Evolutionary conservation across 2,888 invertebrate genomes (phyloP).

Genomic region (Ephialtes manifestator): DNA sequence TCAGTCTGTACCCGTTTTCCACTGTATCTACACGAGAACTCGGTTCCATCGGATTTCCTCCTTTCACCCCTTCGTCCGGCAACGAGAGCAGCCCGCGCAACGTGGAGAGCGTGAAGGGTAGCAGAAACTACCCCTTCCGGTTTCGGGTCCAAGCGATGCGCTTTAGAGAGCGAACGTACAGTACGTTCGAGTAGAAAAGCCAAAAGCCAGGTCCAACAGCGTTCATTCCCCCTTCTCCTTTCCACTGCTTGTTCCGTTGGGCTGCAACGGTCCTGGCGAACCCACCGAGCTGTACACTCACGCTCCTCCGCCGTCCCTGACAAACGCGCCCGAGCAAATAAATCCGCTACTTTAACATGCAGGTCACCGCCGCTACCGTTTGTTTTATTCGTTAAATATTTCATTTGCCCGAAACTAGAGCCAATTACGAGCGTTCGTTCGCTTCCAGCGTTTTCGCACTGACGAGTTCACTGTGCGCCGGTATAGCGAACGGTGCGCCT

Average conservation of each 20-base stretch:
- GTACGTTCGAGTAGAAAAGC: slow-evolving; percentile 24
- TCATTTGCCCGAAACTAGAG: slow-evolving; percentile 83
- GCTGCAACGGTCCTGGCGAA: slow-evolving; percentile 61
- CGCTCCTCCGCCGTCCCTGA: slow-evolving; percentile 72
- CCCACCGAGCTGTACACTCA: slow-evolving; percentile 68
- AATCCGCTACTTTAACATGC: slow-evolving; percentile 85
- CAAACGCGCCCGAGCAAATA: slow-evolving; percentile 81
- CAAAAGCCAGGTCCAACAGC: slow-evolving; percentile 61
- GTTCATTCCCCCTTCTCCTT: slow-evolving; percentile 64
- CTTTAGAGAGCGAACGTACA: slow-evolving; percentile 4
- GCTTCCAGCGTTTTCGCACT: slow-evolving; percentile 25
- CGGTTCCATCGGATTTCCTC: slow-evolving; percentile 28
- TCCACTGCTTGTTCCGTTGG: slow-evolving; percentile 47
- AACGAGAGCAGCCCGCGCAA: neutral
- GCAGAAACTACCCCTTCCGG: slow-evolving; percentile 25
- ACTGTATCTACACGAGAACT: slow-evolving; percentile 34
- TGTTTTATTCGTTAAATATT: slow-evolving; percentile 86
- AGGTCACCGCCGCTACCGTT: slow-evolving; percentile 84
- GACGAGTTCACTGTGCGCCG: neutral
- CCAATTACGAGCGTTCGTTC: slow-evolving; percentile 80
- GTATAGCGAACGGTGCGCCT: neutral
- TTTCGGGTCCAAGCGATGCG: slow-evolving; percentile 13
- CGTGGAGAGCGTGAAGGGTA: slow-evolving; percentile 1
- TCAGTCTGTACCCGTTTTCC: slow-evolving; percentile 44
- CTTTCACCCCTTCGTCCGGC: slow-evolving; percentile 7